Evolutionary conservation across 2,888 invertebrate genomes (phyloP).

Genomic region (Hesperia comma): DNA sequence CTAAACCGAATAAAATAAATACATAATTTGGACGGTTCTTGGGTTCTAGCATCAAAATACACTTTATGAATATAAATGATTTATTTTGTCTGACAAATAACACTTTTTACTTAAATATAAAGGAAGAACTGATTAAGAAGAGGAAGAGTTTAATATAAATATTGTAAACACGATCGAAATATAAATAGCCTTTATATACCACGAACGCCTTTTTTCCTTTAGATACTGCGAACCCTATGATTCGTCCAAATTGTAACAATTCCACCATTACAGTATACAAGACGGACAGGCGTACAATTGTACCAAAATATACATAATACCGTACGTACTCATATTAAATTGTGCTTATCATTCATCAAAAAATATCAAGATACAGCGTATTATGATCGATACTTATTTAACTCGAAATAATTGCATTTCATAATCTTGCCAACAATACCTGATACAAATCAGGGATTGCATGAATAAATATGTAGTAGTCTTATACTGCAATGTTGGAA

Average conservation of each 20-base stretch:
- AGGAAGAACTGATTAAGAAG: slow-evolving; percentile 15
- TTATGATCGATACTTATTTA: too few species aligned
- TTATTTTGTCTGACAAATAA: not conserved
- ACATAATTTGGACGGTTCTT: slow-evolving; percentile 27
- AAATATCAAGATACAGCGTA: too few species aligned
- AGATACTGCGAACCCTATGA: slow-evolving; percentile 13
- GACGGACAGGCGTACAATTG: too few species aligned
- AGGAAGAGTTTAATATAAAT: slow-evolving; percentile 3
- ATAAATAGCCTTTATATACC: not conserved
- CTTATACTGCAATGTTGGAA: slow-evolving; percentile 15
- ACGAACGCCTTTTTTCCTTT: not conserved
- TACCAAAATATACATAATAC: too few species aligned
- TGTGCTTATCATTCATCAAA: too few species aligned
- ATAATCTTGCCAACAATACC: too few species aligned
- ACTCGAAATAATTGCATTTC: too few species aligned
- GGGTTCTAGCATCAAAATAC: slow-evolving; percentile 23
- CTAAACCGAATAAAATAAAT: slow-evolving; percentile 54
- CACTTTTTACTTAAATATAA: slow-evolving; percentile 15
- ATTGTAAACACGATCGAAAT: slow-evolving; percentile 10
- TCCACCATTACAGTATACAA: slow-evolving; percentile 13
- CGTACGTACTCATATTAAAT: too few species aligned
- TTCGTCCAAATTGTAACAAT: slow-evolving; percentile 13
- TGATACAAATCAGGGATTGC: too few species aligned
- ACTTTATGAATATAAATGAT: not conserved
- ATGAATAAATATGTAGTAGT: not conserved